Evolutionary conservation across 2,113 vertebrate species (phyloP).

Genomic region (Synodontis membranacea): DNA sequence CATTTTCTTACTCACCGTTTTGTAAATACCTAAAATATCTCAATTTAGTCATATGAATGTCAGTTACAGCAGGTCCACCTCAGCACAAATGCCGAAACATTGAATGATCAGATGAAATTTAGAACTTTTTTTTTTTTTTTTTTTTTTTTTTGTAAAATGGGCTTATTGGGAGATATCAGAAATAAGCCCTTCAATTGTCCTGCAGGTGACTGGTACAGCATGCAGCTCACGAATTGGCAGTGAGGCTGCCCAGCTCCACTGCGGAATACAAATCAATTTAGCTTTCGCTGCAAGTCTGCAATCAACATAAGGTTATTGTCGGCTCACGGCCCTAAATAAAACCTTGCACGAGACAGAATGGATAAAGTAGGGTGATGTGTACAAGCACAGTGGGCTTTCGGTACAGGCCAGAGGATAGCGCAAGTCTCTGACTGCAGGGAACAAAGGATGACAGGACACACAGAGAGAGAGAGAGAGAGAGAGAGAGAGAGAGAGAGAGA

Average conservation of each 20-base stretch:
- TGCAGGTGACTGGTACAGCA: neutral
- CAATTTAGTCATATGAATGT: no score
- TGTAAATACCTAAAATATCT: no score
- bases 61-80: no score
- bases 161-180: no score
- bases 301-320: slow-evolving; percentile 19
- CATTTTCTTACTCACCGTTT: no score
- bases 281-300: slow-evolving; percentile 29
- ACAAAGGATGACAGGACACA: neutral
- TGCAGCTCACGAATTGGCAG: slow-evolving; percentile 22
- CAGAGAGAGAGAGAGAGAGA: neutral
- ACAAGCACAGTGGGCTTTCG: neutral
- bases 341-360: neutral
- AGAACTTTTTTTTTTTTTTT: no score
- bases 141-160: no score
- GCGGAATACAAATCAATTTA: slow-evolving; percentile 52
- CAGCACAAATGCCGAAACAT: no score
- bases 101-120: no score
- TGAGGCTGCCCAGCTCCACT: neutral
- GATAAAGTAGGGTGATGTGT: slow-evolving; percentile 3
- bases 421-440: neutral
- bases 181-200: no score
- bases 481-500: neutral
- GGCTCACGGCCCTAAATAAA: slow-evolving; percentile 11
- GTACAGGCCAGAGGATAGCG: neutral